Percentiles rank a stretch among this genome's conserved stretches.
Evolutionary conservation across 2,113 vertebrate genomes (phyloP).

Genomic region (Conger conger): DNA sequence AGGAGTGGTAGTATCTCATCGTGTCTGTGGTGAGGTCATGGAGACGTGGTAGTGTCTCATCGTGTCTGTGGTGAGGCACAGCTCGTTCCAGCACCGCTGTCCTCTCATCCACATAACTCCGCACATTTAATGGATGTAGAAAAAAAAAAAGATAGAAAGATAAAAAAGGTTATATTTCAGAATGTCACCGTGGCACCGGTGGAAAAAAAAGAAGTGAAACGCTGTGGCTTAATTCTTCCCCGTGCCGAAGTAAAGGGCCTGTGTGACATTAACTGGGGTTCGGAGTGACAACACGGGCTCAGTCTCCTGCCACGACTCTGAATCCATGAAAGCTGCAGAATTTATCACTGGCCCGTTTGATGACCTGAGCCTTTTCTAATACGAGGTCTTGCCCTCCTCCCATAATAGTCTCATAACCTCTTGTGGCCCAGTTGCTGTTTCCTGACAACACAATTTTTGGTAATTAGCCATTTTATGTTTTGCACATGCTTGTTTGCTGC

Average conservation of each 20-base stretch:
- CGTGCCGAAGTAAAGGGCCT: neutral
- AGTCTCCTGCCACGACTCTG: neutral
- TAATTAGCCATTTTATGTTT: neutral
- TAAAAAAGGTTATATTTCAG: slow-evolving; percentile 7
- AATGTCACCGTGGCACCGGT: slow-evolving; percentile 1
- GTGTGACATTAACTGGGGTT: neutral
- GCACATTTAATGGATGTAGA: slow-evolving; percentile 12
- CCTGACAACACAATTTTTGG: too few species aligned
- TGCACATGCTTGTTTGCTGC: neutral
- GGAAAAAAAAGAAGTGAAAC: neutral
- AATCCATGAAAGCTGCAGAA: neutral
- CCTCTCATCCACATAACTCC: neutral
- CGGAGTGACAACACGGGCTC: neutral
- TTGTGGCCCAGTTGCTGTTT: neutral
- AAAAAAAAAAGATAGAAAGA: neutral
- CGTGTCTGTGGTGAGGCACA: neutral
- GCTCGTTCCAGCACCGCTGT: neutral
- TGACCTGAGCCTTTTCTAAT: neutral
- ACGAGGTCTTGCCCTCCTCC: neutral
- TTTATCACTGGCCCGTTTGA: neutral
- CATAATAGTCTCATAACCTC: neutral
- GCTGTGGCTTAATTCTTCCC: neutral
- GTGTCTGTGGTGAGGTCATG: neutral
- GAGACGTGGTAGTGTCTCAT: too few species aligned
- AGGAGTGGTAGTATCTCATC: neutral